A percentile compares a stretch with the other conserved stretches of the same genome.
These are phyloP conservation scores for Fragum whitleyi DNA, from an alignment of 2,888 invertebrate genomes.

Conservation along the genomic window DNA sequence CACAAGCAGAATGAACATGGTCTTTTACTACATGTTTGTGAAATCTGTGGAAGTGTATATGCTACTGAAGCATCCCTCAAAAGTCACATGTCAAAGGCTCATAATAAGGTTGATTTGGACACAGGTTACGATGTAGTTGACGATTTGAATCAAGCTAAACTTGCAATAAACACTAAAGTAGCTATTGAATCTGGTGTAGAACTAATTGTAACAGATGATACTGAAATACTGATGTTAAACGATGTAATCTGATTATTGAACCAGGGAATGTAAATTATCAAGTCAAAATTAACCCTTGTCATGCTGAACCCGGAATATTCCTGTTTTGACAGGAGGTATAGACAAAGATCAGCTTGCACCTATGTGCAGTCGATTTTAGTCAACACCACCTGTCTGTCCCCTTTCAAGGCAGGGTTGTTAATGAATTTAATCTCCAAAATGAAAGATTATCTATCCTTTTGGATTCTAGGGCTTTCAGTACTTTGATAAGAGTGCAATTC, in stretches of 20 bases:
- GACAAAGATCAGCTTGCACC: too few relatives aligned
- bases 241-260: background rate
- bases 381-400: too few relatives aligned
- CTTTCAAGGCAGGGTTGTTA: too few relatives aligned
- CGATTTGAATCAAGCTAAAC: background rate
- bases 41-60: background rate
- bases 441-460: too few relatives aligned
- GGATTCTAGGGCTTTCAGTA: too few relatives aligned
- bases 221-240: background rate
- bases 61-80: background rate
- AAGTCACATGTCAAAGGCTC: background rate
- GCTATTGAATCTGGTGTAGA: background rate
- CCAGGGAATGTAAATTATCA: too few relatives aligned
- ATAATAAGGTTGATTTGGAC: background rate
- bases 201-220: background rate
- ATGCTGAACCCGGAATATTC: too few relatives aligned
- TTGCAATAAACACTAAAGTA: background rate
- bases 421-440: too few relatives aligned
- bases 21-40: background rate
- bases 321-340: too few relatives aligned
- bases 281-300: too few relatives aligned
- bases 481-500: too few relatives aligned
- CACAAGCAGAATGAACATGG: slow-evolving; percentile 7
- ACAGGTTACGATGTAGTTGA: background rate
- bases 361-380: too few relatives aligned